Evolutionary conservation across 1,140 invertebrate genomes (phyloP).

Genomic region (Lucilia sericata): DNA sequence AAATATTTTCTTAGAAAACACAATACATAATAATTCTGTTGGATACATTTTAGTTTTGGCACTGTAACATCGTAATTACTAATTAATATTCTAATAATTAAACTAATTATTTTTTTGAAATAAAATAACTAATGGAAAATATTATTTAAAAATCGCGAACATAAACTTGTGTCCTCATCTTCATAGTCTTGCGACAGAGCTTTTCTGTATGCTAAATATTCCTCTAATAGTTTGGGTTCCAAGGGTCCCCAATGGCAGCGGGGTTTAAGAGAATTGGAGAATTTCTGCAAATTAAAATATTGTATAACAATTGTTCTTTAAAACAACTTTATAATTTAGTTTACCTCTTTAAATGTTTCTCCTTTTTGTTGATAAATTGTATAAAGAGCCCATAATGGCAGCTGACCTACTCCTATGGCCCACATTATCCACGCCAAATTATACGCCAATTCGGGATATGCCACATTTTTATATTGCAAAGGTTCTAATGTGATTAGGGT

Average conservation of each 20-base stretch:
- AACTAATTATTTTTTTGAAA: background rate
- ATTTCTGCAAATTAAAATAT: background rate
- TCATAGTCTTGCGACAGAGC: background rate
- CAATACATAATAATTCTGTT: background rate
- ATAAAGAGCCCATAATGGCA: conserved; percentile 69
- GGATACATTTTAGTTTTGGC: background rate
- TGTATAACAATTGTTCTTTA: background rate
- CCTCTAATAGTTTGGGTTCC: conserved; percentile 54
- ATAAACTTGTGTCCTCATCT: background rate
- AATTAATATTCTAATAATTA: background rate
- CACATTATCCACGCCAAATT: conserved; percentile 69
- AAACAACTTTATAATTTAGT: background rate
- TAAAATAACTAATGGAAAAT: conserved; percentile 31
- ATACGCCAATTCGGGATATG: conserved; percentile 68
- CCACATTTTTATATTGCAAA: conserved; percentile 68
- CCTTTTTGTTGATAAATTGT: conserved; percentile 59
- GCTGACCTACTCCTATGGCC: conserved; percentile 68
- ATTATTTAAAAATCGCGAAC: conserved; percentile 27
- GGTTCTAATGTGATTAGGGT: conserved; percentile 71
- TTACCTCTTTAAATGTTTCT: conserved; percentile 52
- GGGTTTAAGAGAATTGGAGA: conserved; percentile 15
- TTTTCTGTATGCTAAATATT: conserved; percentile 49
- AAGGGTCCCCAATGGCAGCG: conserved; percentile 57
- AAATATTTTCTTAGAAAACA: background rate
- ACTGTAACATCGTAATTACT: background rate